These are phyloP conservation scores for Sebastes iracundus DNA, from an alignment of 2,797 vertebrate genomes.

Conservation along the genomic window DNA sequence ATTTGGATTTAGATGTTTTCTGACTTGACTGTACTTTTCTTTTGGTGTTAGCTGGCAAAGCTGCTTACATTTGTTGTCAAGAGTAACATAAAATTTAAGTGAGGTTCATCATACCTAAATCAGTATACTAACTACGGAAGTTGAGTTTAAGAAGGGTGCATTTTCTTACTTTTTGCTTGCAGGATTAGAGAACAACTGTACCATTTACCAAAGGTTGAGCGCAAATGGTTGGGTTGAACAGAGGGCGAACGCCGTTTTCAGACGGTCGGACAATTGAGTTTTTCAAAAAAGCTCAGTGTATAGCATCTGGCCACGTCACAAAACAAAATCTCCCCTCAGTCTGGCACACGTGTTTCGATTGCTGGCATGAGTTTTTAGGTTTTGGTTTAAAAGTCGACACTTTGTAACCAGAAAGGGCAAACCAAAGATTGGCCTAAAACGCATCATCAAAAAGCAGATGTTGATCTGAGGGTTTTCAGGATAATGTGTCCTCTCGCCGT, in stretches of 20 bases:
- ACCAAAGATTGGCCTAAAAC: conserved; percentile 98
- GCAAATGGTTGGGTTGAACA: conserved; percentile 74
- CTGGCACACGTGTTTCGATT: conserved; percentile 64
- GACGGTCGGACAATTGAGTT: conserved; percentile 83
- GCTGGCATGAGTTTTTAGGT: conserved; percentile 75
- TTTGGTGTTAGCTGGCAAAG: conserved; percentile 83
- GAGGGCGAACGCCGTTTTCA: conserved; percentile 79
- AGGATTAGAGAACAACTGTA: conserved; percentile 79
- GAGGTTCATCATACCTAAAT: conserved; percentile 80
- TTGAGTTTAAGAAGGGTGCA: conserved; percentile 87
- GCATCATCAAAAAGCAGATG: conserved; percentile 81
- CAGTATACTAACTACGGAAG: conserved; percentile 76
- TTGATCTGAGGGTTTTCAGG: conserved; percentile 75
- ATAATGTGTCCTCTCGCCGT: conserved; percentile 62
- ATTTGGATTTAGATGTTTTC: conserved; percentile 83
- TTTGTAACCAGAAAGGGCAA: conserved; percentile 85
- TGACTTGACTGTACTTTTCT: conserved; percentile 81
- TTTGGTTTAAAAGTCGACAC: conserved; percentile 73
- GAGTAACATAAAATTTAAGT: conserved; percentile 80
- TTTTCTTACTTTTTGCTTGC: conserved; percentile 82
- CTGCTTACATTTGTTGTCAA: conserved; percentile 83
- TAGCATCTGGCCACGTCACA: conserved; percentile 70
- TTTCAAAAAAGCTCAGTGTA: conserved; percentile 74
- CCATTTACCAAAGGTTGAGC: conserved; percentile 95
- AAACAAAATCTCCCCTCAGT: conserved; percentile 71